Conservation (phyloP, 2,113 vertebrate species). For the Crotophaga sulcirostris region DNA sequence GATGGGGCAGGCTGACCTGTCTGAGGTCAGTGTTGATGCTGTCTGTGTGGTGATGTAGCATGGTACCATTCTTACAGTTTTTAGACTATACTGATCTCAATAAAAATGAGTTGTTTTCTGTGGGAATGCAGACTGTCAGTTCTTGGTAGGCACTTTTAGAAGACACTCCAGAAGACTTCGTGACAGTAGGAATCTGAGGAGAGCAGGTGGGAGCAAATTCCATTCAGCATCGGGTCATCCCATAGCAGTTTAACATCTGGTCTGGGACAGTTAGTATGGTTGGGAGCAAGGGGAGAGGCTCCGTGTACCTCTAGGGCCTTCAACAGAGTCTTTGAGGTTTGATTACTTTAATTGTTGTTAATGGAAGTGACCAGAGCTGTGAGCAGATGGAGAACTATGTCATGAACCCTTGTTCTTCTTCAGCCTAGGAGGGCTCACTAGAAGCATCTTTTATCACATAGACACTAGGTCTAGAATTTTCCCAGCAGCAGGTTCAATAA, state of each 20-base stretch:
- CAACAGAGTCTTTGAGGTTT: neutral
- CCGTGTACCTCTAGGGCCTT: neutral
- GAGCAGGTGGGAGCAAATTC: neutral
- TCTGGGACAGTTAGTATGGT: neutral
- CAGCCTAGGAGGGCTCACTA: neutral
- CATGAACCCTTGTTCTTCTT: neutral
- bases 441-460: neutral
- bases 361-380: neutral
- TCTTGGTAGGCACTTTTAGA: neutral
- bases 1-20: neutral
- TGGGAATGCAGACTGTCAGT: neutral
- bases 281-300: neutral
- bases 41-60: neutral
- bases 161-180: neutral
- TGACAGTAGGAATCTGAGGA: neutral
- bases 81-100: neutral
- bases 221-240: neutral
- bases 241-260: neutral
- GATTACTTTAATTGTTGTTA: neutral
- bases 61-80: neutral
- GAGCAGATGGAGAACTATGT: neutral
- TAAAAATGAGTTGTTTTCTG: neutral
- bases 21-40: neutral
- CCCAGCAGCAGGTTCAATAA: conserved; percentile 5
- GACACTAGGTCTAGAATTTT: conserved; percentile 31